These are phyloP conservation scores for Argynnis bischoffii DNA, from an alignment of 2,888 invertebrate species.

Conservation along the genomic window DNA sequence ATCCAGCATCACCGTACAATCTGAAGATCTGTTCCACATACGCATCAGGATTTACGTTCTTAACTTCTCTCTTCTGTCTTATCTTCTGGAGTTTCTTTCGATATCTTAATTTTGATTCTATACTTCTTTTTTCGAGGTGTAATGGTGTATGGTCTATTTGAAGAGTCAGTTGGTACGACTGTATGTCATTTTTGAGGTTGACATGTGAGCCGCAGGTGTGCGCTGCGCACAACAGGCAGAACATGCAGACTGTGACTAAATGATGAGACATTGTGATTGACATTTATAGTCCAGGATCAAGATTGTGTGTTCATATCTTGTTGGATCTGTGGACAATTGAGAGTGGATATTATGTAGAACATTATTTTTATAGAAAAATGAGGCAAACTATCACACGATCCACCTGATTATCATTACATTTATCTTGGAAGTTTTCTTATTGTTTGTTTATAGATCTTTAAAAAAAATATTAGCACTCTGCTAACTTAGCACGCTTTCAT, in stretches of 20 bases:
- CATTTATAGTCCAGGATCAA: slow-evolving; percentile 21
- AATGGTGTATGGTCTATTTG: slow-evolving; percentile 47
- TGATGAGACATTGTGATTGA: slow-evolving; percentile 70
- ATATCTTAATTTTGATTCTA: slow-evolving; percentile 51
- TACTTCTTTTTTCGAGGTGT: slow-evolving; percentile 54
- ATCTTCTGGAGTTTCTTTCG: slow-evolving; percentile 59
- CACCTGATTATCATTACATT: no score
- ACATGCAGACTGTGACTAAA: slow-evolving; percentile 91
- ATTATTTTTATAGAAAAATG: background rate
- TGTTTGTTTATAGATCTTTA: no score
- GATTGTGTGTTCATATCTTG: slow-evolving; percentile 39
- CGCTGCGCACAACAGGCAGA: slow-evolving; percentile 90
- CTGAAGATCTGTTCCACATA: slow-evolving; percentile 86
- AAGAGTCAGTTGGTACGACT: slow-evolving; percentile 51
- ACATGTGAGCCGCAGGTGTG: slow-evolving; percentile 90
- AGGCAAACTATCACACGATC: no score
- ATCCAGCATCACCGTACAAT: slow-evolving; percentile 84
- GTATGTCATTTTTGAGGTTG: slow-evolving; percentile 57
- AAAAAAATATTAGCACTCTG: no score
- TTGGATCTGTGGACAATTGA: slow-evolving; percentile 41
- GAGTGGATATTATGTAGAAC: background rate
- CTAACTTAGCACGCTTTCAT: no score
- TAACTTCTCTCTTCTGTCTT: slow-evolving; percentile 54
- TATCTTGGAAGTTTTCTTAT: no score
- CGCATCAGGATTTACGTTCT: slow-evolving; percentile 74